Conservation (phyloP, 2,888 invertebrate genomes). For the Perithous albicinctus region DNA sequence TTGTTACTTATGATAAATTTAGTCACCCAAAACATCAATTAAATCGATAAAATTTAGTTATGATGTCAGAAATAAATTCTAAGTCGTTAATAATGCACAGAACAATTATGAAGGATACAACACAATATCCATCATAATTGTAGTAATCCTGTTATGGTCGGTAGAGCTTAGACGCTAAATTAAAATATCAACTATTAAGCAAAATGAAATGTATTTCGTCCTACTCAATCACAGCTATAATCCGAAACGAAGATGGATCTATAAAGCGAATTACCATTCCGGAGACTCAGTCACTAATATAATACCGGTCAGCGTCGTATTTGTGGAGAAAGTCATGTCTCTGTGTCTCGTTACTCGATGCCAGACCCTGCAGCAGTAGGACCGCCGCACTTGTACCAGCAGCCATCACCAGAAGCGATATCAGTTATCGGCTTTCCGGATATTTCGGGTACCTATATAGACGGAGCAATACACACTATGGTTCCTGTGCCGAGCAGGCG, state of each 20-base stretch:
- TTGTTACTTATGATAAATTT: not conserved
- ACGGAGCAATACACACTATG: constrained; percentile 26
- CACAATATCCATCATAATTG: too few species aligned
- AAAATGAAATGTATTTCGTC: not conserved
- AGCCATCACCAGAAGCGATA: constrained; percentile 45
- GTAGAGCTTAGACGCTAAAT: not conserved
- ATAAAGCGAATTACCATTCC: constrained; percentile 23
- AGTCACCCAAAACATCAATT: not conserved
- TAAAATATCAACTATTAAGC: not conserved
- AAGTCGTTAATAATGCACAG: too few species aligned
- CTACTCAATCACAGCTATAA: not conserved
- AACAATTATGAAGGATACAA: too few species aligned
- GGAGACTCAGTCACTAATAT: constrained; percentile 25
- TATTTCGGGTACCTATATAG: constrained; percentile 46
- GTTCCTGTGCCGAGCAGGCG: constrained; percentile 45
- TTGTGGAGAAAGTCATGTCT: constrained; percentile 12
- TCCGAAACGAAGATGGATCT: constrained; percentile 4
- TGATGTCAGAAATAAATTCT: too few species aligned
- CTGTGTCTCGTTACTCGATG: constrained; percentile 29
- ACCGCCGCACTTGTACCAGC: constrained; percentile 4
- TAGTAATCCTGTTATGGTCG: not conserved
- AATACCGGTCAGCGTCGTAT: constrained; percentile 35
- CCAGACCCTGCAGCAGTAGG: not conserved
- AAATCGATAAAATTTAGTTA: not conserved
- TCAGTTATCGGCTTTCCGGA: constrained; percentile 64